phyloP scores from a whole-genome alignment of 2,888 invertebrate genomes.

The Nomada ferruginata region DNA sequence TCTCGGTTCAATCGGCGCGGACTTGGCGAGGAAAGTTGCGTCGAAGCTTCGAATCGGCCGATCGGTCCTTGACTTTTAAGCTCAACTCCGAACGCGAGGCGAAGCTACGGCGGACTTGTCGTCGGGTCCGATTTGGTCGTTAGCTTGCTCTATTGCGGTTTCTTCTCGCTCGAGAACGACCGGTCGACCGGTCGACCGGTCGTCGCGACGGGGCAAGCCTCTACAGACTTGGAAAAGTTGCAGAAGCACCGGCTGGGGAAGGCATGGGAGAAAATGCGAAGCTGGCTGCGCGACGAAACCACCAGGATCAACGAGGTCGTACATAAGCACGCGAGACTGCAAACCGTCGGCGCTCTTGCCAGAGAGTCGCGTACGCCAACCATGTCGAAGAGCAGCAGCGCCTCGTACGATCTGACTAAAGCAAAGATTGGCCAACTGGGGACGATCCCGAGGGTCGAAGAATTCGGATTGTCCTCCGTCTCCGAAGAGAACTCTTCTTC shows the following conservation, averaged over 20 bases:
- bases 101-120: slow-evolving; percentile 14
- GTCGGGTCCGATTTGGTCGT: not conserved
- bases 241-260: slow-evolving; percentile 73
- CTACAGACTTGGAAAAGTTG: slow-evolving; percentile 25
- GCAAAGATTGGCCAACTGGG: slow-evolving; percentile 72
- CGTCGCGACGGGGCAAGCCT: not conserved
- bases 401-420: slow-evolving; percentile 79
- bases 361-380: slow-evolving; percentile 34
- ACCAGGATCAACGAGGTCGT: slow-evolving; percentile 78
- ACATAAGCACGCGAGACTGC: slow-evolving; percentile 78
- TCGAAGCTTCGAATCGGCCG: not conserved
- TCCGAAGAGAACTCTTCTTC: not conserved
- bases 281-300: slow-evolving; percentile 80
- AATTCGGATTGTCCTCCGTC: slow-evolving; percentile 72
- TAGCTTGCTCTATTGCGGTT: too few relatives aligned
- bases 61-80: not conserved
- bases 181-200: too few relatives aligned
- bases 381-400: slow-evolving; percentile 56
- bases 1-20: not conserved
- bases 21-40: not conserved
- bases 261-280: slow-evolving; percentile 80
- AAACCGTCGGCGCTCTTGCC: slow-evolving; percentile 75
- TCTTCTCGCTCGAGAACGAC: not conserved
- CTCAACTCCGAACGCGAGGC: not conserved
- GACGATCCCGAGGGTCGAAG: slow-evolving; percentile 76